A percentile compares a stretch with the other conserved stretches of the same genome.
Conservation (phyloP, 1,140 invertebrate genomes). For the Macrocentrus cingulum region DNA sequence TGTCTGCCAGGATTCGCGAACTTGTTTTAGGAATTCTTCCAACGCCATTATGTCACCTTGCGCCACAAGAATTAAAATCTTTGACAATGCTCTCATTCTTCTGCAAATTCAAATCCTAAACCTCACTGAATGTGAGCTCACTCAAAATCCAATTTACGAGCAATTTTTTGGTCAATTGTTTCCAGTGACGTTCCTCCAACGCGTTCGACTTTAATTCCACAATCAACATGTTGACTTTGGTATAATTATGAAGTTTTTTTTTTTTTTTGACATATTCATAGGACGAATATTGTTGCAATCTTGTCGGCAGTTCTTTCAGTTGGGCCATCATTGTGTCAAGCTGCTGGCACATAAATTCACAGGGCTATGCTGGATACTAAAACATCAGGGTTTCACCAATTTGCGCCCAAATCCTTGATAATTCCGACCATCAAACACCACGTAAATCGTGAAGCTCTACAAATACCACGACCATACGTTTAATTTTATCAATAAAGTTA, state of each 20-base stretch:
- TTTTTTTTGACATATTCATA: conserved; percentile 98
- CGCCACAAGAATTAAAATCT: conserved; percentile 93
- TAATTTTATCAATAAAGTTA: too few relatives aligned
- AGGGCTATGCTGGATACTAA: conserved; percentile 96
- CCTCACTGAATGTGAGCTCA: conserved; percentile 94
- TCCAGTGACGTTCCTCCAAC: conserved; percentile 99
- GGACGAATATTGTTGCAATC: conserved; percentile 94
- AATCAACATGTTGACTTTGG: conserved; percentile 96
- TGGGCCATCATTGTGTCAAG: conserved; percentile 91
- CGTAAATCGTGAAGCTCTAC: conserved; percentile 96
- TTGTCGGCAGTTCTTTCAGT: conserved; percentile 93
- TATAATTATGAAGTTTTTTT: conserved; percentile 91
- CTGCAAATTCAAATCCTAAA: conserved; percentile 97
- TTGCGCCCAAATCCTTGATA: conserved; percentile 94
- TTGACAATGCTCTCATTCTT: conserved; percentile 93
- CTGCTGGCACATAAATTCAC: conserved; percentile 93
- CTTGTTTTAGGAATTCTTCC: conserved; percentile 99
- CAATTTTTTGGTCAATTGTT: conserved; percentile 91
- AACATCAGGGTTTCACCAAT: conserved; percentile 97
- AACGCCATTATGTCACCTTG: conserved; percentile 99
- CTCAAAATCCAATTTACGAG: conserved; percentile 94
- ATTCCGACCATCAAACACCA: conserved; percentile 97
- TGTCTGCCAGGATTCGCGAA: conserved; percentile 96
- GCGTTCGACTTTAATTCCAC: conserved; percentile 98
- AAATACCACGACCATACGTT: conserved; percentile 88